Conservation (phyloP, 1,140 invertebrate species). For the Tetragonula clypearis region DNA sequence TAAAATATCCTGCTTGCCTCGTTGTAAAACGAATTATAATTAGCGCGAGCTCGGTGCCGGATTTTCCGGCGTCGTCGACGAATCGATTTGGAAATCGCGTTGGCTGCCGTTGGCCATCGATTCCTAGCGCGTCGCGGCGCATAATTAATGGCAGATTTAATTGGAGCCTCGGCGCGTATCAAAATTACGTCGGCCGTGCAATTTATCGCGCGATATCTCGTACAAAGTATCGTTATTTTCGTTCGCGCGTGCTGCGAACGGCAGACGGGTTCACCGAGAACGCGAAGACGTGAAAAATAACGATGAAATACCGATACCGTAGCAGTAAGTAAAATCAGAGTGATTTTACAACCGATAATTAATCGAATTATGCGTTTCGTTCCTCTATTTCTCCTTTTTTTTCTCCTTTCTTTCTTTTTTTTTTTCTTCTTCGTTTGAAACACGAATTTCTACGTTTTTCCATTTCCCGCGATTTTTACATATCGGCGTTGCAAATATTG, state of each 20-base stretch:
- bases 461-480: neutral
- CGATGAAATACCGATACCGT: neutral
- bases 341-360: neutral
- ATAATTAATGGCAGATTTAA: conserved; percentile 40
- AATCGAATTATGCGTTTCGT: neutral
- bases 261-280: neutral
- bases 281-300: conserved; percentile 1
- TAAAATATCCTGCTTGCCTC: neutral
- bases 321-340: neutral
- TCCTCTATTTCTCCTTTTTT: neutral
- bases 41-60: neutral
- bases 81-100: conserved; percentile 18
- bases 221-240: conserved; percentile 24
- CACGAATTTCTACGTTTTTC: neutral
- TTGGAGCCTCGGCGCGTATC: conserved; percentile 7
- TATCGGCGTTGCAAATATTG: neutral
- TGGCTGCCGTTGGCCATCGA: neutral
- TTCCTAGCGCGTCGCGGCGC: neutral
- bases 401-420: neutral
- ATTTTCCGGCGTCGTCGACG: neutral
- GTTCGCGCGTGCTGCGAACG: neutral
- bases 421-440: neutral
- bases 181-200: conserved; percentile 19
- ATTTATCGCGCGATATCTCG: conserved; percentile 18
- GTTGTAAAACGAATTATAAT: conserved; percentile 33